Conservation (phyloP, 2,113 vertebrate genomes). For the Kryptolebias marmoratus region DNA sequence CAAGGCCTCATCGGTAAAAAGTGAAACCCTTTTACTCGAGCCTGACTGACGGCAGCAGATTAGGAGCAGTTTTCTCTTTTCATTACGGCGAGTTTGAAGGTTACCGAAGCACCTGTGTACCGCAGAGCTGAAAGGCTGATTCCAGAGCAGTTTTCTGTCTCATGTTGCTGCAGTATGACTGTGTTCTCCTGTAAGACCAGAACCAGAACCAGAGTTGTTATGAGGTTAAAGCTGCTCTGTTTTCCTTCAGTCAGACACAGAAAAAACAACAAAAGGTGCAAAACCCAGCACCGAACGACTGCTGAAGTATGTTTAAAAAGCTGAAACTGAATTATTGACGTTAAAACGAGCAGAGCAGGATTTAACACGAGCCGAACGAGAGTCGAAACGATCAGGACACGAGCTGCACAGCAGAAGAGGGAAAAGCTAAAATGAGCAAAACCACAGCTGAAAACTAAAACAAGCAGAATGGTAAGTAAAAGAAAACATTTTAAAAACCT, state of each 20-base stretch:
- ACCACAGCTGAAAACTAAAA: too few species aligned
- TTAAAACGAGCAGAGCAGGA: too few species aligned
- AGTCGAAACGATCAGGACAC: too few species aligned
- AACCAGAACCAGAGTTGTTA: constrained; percentile 24
- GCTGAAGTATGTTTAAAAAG: too few species aligned
- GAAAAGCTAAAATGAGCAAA: too few species aligned
- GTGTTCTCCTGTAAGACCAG: constrained; percentile 17
- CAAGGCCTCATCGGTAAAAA: constrained; percentile 48
- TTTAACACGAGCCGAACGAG: too few species aligned
- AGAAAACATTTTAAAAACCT: too few species aligned
- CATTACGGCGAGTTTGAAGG: constrained; percentile 33
- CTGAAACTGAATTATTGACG: too few species aligned
- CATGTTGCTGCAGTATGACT: not conserved
- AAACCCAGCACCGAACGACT: too few species aligned
- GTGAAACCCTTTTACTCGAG: constrained; percentile 34
- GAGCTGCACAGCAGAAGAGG: too few species aligned
- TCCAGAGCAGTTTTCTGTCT: constrained; percentile 33
- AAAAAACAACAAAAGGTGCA: not conserved
- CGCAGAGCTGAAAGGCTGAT: constrained; percentile 31
- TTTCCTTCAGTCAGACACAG: constrained; percentile 15
- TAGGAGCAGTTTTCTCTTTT: constrained; percentile 33
- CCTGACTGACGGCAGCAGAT: constrained; percentile 50
- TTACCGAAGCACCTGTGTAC: constrained; percentile 29
- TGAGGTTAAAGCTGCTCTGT: constrained; percentile 26
- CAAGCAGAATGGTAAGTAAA: too few species aligned